Evolutionary conservation across 2,888 invertebrate species (phyloP), one percentile per base, ranked within the genome.

Genomic region (Caenorhabditis panamensis): DNA sequence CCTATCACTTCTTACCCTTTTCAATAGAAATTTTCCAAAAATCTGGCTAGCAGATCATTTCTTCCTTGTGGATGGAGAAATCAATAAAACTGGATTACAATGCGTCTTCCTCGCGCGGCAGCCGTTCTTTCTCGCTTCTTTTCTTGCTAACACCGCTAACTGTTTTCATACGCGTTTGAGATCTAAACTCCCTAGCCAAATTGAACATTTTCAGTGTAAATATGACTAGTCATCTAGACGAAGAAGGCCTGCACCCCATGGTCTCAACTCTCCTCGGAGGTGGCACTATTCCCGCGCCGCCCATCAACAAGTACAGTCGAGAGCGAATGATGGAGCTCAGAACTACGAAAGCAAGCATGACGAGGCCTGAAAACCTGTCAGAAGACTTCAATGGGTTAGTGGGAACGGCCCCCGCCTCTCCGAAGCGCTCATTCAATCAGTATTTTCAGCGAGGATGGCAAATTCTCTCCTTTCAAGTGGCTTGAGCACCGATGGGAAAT

Each of bases 381-480:
- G 76, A 67, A 58, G 88, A 88, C 20, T 89, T 84, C 64, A 85
- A 89, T 75, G 88, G 86, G 89, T 89, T 63, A 9, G 71, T 68
- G 54, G 18, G 20, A 22, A 2, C 36, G 26, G 20, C 8, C 3
- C 36, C 11, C 11, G 11, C 36, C 36, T 36, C n/a, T 31, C 31
- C 31, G 31, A 31, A 31, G 31, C 31, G 31, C 31, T n/a, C n/a
- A n/a, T n/a, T n/a, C n/a, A n/a, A n/a, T n/a, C n/a, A n/a, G n/a
- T n/a, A 4, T 51, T 79, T 88, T 61, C 67, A 88, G 89, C 24
- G 89, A 89, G 1, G 87, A 88, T 59, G 87, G 88, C 0, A 83
- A 85, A 51, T 89, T 89, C 68, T 88, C 88, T 11, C 89, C 88
- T 24, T 80, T 83, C 66, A 88, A 88, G 73, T 88, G 88, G 88